Base-by-base conservation (phyloP, 2,888 invertebrate species). In the Cyclophora albipunctata region DNA sequence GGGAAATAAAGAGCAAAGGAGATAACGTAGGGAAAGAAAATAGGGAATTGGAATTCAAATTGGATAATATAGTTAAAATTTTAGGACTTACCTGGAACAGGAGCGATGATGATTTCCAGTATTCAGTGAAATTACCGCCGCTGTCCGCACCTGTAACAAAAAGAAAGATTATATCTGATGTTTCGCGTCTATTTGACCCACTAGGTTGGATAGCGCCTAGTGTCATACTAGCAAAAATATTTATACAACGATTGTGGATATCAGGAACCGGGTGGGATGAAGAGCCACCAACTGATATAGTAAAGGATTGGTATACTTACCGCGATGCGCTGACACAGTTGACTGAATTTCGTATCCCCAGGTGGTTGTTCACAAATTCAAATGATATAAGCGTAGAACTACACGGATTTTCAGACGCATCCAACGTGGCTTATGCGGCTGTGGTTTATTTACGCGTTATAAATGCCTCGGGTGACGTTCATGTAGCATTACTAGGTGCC, bases 191-290 rank as follows among this genome's bases (percentile, higher is more conserved):
- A 2, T 74, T 62, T 47, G 68, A 71, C 46, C 70, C 70, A 0
- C 40, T 70, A 0, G 71, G 71, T 0, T 73, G 71, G 69, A 44
- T 66, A 0, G 62, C 68, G 0, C 68, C 66, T 0, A 42, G 34
- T 2, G 57, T 70, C 0, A 53, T 70, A n/a, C 47, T 37, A 5
- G 61, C 66, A 1, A 69, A 73, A 41, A 48, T 67, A 7, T 60
- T 69, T 3, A 69, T 72, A 3, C 69, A 71, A 49, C 62, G 57
- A 47, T 45, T 70, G 3, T 72, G 72, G 69, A 40, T 67, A n/a
- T 46, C 57, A 2, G 66, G 66, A 4, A 45, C 60, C 20, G 55
- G 34, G 1, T 72, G 72, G 70, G 69, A 70, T 51, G 61, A 68
- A 2, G 55, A 54, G 5, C 7, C 67, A 3, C 51, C 46, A 7